phyloP scores from a whole-genome alignment of 2,888 invertebrate species.

The Xanthorhoe designata region DNA sequence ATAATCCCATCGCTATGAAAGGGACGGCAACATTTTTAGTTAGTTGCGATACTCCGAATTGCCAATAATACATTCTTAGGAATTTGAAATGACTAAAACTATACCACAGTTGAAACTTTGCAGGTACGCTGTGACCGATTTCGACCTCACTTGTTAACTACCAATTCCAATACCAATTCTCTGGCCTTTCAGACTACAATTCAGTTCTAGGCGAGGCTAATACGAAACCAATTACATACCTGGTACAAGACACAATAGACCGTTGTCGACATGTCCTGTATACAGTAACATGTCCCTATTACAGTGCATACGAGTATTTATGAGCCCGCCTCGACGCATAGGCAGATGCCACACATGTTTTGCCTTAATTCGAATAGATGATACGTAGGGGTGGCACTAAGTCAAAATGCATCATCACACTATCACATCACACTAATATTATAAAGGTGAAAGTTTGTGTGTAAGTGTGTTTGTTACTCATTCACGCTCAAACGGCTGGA shows the following conservation, averaged over 20 bases:
- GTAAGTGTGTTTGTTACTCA: too few species aligned
- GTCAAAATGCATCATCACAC: neutral
- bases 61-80: too few species aligned
- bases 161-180: slow-evolving; percentile 1
- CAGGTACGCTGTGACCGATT: neutral
- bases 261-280: slow-evolving; percentile 63
- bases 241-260: slow-evolving; percentile 59
- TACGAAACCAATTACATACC: slow-evolving; percentile 50
- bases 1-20: too few species aligned
- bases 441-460: too few species aligned
- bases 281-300: slow-evolving; percentile 69
- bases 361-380: slow-evolving; percentile 84
- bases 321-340: slow-evolving; percentile 68
- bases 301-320: slow-evolving; percentile 80
- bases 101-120: too few species aligned
- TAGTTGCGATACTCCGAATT: too few species aligned
- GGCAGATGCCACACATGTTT: slow-evolving; percentile 83
- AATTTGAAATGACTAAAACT: too few species aligned
- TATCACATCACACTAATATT: too few species aligned
- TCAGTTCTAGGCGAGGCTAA: slow-evolving; percentile 39
- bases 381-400: slow-evolving; percentile 66
- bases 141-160: slow-evolving; percentile 1
- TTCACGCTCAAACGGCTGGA: too few species aligned
- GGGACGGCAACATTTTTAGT: too few species aligned
- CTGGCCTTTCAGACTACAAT: slow-evolving; percentile 15